Percentiles rank a stretch among this genome's conserved stretches.
phyloP scores from a whole-genome alignment of 1,140 invertebrate species.

The honey bee (Apis mellifera) region DNA sequence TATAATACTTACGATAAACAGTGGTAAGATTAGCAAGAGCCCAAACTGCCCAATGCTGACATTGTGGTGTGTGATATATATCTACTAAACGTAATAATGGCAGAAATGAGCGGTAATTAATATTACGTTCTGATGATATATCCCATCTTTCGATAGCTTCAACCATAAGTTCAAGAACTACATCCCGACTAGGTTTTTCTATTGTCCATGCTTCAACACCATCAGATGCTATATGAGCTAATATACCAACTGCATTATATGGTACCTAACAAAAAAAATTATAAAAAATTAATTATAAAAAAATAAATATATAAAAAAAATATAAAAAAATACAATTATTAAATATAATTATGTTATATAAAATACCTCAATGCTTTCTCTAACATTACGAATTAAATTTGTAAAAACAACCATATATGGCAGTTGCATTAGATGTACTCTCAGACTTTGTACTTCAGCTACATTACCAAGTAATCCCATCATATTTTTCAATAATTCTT shows the following conservation, averaged over 20 bases:
- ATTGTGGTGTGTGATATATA: constrained; percentile 92
- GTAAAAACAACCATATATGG: constrained; percentile 94
- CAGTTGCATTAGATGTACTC: constrained; percentile 91
- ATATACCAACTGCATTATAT: constrained; percentile 97
- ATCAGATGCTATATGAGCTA: constrained; percentile 97
- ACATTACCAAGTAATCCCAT: constrained; percentile 98
- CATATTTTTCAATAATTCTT: constrained; percentile 96
- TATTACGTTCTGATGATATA: constrained; percentile 92
- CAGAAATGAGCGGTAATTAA: constrained; percentile 98
- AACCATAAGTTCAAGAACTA: constrained; percentile 89
- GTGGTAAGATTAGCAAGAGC: constrained; percentile 97
- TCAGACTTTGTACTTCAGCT: constrained; percentile 94
- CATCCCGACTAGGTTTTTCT: constrained; percentile 85
- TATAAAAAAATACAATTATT: background rate
- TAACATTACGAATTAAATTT: constrained; percentile 90
- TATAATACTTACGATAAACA: constrained; percentile 90
- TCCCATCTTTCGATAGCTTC: constrained; percentile 94
- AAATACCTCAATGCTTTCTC: constrained; percentile 95
- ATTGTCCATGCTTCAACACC: constrained; percentile 92
- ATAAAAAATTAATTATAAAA: background rate
- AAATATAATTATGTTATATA: constrained; percentile 20
- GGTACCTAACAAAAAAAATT: constrained; percentile 85
- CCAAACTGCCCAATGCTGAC: constrained; percentile 99
- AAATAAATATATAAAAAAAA: background rate
- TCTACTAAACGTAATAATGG: constrained; percentile 92